A percentile compares a stretch with the other conserved stretches of the same genome.
Conservation (phyloP, 2,888 invertebrate genomes). For the Muschampia staudingeri region DNA sequence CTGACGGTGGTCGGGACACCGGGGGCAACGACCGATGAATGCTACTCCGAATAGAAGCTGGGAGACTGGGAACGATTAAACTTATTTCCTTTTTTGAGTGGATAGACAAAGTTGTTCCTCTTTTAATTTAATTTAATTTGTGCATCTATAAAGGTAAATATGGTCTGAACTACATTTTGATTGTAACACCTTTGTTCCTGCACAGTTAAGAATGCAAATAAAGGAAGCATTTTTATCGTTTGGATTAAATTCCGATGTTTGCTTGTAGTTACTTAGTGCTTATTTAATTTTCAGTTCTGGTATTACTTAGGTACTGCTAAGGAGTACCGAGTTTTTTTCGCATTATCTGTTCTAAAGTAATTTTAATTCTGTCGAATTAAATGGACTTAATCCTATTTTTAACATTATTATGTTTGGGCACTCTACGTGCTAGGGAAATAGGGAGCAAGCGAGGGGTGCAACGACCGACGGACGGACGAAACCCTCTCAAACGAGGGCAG, state of each 20-base stretch:
- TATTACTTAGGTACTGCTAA: too few species aligned
- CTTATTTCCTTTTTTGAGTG: constrained; percentile 17
- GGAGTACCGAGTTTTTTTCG: too few species aligned
- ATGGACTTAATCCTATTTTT: too few species aligned
- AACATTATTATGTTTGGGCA: constrained; percentile 7
- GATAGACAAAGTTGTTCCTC: neutral
- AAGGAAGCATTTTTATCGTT: too few species aligned
- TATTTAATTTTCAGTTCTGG: too few species aligned
- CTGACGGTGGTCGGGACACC: constrained; percentile 21
- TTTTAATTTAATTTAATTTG: neutral
- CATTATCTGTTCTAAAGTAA: too few species aligned
- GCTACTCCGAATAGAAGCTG: constrained; percentile 31
- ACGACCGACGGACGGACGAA: constrained; percentile 20
- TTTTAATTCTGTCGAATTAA: neutral
- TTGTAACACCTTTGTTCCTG: neutral
- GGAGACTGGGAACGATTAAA: constrained; percentile 16
- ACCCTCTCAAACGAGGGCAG: constrained; percentile 16
- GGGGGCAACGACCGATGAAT: constrained; percentile 41
- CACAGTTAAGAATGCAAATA: neutral
- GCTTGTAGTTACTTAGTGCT: too few species aligned
- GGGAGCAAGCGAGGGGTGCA: constrained; percentile 27
- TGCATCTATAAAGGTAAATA: too few species aligned
- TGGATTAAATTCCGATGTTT: too few species aligned
- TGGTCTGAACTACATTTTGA: too few species aligned
- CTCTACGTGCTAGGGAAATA: constrained; percentile 26